A percentile compares a stretch with the other conserved stretches of the same genome.
Conservation (phyloP, 1,140 invertebrate genomes). For the Neodiprion pinetum region DNA sequence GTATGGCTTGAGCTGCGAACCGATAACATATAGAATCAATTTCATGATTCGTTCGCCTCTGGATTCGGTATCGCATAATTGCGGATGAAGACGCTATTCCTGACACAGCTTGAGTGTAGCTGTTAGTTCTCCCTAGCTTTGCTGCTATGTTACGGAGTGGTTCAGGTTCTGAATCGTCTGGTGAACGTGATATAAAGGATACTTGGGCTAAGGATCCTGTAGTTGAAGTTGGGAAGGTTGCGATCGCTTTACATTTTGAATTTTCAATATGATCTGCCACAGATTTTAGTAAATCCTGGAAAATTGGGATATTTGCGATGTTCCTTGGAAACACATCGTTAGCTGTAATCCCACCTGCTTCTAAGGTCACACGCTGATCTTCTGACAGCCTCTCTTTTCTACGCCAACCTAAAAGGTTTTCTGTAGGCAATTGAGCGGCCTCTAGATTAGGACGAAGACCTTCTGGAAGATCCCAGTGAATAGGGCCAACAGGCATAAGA, state of each 20-base stretch:
- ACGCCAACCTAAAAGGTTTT: background rate
- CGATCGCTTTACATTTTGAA: background rate
- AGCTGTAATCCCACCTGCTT: background rate
- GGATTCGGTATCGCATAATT: background rate
- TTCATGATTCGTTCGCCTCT: background rate
- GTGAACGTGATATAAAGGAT: background rate
- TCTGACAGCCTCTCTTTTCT: background rate
- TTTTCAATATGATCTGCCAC: too few species aligned
- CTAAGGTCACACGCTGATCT: background rate
- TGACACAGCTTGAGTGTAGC: background rate
- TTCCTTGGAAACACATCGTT: background rate
- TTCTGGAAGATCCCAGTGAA: background rate
- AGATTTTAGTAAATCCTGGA: background rate
- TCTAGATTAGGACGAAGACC: background rate
- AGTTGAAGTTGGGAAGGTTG: background rate
- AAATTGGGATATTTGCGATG: background rate
- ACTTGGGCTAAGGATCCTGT: background rate
- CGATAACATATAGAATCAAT: background rate
- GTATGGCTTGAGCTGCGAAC: background rate
- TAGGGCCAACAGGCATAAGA: background rate
- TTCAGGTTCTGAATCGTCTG: background rate
- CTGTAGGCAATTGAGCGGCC: background rate
- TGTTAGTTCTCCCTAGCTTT: background rate
- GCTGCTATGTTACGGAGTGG: background rate
- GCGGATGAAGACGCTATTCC: background rate